Evolutionary conservation across 2,888 invertebrate species (phyloP), one percentile per base, ranked within the genome.

Genomic region (Lymantria monacha): DNA sequence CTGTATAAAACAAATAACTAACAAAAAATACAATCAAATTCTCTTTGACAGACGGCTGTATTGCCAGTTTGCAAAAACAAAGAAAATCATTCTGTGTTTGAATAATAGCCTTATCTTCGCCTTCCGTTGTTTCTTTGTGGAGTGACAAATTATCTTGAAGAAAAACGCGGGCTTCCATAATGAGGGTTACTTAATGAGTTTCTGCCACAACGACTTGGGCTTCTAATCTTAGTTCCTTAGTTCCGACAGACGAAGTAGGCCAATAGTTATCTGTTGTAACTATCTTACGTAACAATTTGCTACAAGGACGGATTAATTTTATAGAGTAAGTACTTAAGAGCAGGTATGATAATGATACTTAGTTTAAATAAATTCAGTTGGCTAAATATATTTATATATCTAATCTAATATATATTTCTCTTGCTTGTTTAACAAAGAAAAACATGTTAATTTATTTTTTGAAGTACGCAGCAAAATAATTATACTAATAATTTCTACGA

Each of bases 71-170:
- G 22, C 43, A 53, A 41, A 38, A 22, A 9, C 40, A 8, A 12
- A 42, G 38, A 15, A 48, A 42, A 45, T 42, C 37, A n/a, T 51
- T 48, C 52, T 44, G 54, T 52, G 49, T 46, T 51, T 15, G 42
- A 51, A 48, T 14, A 53, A 51, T 22, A 43, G 12, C 33, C 36
- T 44, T 52, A 41, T 42, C 51, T 50, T 14, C 13, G 7, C 30
- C 8, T 36, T 33, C 46, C 14, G 14, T 10, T 33, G 48, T 30
- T 36, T 44, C 38, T 33, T 50, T 57, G 53, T 51, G 14, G 15
- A 44, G 42, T 51, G 49, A 57, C 60, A 63, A 60, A 60, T 55
- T 52, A 43, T 51, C 41, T 49, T 13, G 45, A 51, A 41, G 53
- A 59, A 56, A 56, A 61, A 50, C 48, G 46, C 41, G 48, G 48